These are phyloP conservation scores for Liopterus haemorrhoidalis DNA, from an alignment of 2,888 invertebrate genomes.

Conservation along the genomic window DNA sequence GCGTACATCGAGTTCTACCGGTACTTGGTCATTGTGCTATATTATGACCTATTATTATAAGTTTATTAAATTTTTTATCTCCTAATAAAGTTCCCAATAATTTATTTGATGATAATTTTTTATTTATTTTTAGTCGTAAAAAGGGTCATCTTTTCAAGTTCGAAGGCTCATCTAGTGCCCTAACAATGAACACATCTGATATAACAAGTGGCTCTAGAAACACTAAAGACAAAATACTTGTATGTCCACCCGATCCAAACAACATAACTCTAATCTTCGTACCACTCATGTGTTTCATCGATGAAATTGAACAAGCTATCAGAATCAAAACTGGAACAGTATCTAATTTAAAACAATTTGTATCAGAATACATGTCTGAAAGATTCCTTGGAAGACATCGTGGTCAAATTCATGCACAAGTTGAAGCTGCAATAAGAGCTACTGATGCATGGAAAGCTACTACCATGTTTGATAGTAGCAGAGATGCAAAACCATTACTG, in stretches of 20 bases:
- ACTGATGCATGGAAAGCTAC: slow-evolving; percentile 75
- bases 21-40: too few species aligned
- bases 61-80: not conserved
- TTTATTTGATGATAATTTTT: slow-evolving; percentile 18
- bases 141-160: slow-evolving; percentile 60
- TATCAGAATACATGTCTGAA: slow-evolving; percentile 81
- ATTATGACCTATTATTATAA: too few species aligned
- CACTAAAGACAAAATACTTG: slow-evolving; percentile 54
- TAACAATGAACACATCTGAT: slow-evolving; percentile 39
- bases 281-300: slow-evolving; percentile 74
- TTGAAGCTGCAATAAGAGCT: slow-evolving; percentile 67
- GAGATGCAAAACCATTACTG: slow-evolving; percentile 60
- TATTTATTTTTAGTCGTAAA: slow-evolving; percentile 48
- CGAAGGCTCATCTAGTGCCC: slow-evolving; percentile 53
- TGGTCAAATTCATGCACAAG: slow-evolving; percentile 55
- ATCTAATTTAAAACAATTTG: slow-evolving; percentile 75
- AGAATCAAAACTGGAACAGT: slow-evolving; percentile 54
- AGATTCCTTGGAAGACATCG: slow-evolving; percentile 77
- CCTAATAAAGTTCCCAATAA: slow-evolving; percentile 4
- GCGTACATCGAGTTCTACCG: too few species aligned
- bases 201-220: slow-evolving; percentile 34
- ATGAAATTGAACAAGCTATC: slow-evolving; percentile 71
- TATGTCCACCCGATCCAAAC: slow-evolving; percentile 70
- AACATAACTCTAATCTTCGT: slow-evolving; percentile 75
- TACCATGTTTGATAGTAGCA: slow-evolving; percentile 62